Conservation (phyloP, 2,113 vertebrate genomes). For the Ctenomys sociabilis region DNA sequence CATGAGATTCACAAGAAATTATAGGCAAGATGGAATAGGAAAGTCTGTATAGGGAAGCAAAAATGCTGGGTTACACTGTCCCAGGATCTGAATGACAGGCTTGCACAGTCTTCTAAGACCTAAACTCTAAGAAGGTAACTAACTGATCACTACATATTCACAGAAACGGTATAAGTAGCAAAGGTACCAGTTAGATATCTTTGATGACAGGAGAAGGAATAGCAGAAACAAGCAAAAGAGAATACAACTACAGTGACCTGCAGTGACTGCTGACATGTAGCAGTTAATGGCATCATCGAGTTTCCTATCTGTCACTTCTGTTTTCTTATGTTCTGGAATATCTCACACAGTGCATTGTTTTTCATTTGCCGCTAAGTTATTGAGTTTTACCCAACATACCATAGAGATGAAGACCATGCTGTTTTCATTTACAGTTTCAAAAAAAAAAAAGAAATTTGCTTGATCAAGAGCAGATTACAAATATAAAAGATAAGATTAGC, state of each 20-base stretch:
- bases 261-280: background rate
- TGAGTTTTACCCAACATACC: background rate
- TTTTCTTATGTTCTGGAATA: background rate
- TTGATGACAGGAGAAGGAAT: background rate
- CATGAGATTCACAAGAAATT: background rate
- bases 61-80: background rate
- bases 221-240: background rate
- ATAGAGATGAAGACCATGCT: background rate
- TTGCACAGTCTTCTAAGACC: background rate
- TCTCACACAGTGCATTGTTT: background rate
- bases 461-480: background rate
- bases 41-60: background rate
- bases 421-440: background rate
- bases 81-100: background rate
- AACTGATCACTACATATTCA: background rate
- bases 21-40: background rate
- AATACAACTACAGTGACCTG: background rate
- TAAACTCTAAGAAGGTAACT: background rate
- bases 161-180: background rate
- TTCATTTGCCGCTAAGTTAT: background rate
- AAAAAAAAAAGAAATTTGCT: background rate
- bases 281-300: background rate
- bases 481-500: background rate
- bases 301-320: background rate
- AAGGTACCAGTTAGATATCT: background rate